phyloP scores from a whole-genome alignment of 2,113 vertebrate genomes.

The Poicephalus meyeri region DNA sequence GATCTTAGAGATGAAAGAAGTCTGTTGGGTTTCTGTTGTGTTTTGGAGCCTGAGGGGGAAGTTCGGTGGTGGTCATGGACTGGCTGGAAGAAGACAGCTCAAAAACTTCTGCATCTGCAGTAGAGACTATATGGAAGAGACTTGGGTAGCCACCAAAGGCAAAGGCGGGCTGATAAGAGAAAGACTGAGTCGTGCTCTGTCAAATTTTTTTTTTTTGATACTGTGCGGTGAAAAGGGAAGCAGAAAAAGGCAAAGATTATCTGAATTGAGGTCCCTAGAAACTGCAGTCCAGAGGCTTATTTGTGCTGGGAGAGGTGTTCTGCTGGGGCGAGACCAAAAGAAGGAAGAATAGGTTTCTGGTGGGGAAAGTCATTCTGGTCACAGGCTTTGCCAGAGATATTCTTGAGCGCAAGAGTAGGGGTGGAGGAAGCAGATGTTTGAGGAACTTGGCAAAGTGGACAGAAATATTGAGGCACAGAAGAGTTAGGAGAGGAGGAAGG shows the following conservation, averaged over 20 bases:
- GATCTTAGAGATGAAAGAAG: background rate
- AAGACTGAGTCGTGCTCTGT: background rate
- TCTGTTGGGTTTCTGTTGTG: background rate
- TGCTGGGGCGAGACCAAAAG: background rate
- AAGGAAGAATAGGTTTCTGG: background rate
- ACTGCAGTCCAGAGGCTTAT: background rate
- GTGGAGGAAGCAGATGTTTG: constrained; percentile 43
- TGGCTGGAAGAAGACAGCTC: background rate
- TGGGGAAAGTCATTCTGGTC: background rate
- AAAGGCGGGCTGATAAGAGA: background rate
- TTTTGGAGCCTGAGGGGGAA: background rate
- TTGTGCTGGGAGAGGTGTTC: background rate
- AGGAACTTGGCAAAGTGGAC: constrained; percentile 34
- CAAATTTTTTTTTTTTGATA: background rate
- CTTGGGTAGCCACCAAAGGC: background rate
- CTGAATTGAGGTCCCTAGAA: background rate
- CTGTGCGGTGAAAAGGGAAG: background rate
- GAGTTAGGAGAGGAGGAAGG: background rate
- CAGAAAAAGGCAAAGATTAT: background rate
- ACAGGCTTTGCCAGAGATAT: constrained; percentile 14
- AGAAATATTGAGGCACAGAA: constrained; percentile 20
- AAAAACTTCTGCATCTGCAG: background rate
- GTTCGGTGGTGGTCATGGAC: background rate
- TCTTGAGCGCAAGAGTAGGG: background rate
- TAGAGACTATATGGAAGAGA: background rate